Conservation (phyloP, 2,113 vertebrate species). For the Lethenteron camtschaticum region DNA sequence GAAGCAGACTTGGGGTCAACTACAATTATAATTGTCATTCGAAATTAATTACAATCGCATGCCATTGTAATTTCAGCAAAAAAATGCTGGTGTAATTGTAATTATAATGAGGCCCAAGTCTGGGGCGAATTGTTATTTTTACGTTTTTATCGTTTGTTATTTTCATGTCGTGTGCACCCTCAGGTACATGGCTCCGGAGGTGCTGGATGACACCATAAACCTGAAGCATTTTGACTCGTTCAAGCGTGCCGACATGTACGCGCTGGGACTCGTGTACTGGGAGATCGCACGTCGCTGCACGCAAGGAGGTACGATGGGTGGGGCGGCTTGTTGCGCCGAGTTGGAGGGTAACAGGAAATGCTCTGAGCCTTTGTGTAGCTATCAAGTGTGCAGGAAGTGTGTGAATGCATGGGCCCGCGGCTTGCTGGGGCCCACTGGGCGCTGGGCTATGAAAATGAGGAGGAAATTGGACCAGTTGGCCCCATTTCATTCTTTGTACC, state of each 20-base stretch:
- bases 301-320: slow-evolving; percentile 35
- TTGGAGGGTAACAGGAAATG: not conserved
- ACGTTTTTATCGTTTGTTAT: not conserved
- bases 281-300: slow-evolving; percentile 73
- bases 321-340: no score
- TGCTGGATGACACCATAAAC: slow-evolving; percentile 76
- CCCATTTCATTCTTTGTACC: not conserved
- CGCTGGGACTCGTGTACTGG: slow-evolving; percentile 81
- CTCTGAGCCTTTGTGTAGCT: not conserved
- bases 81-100: no score
- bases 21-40: no score
- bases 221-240: slow-evolving; percentile 67
- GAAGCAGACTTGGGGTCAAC: no score
- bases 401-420: no score
- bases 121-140: not conserved
- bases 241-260: slow-evolving; percentile 80
- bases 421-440: not conserved
- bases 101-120: not conserved
- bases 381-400: not conserved
- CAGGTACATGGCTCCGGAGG: slow-evolving; percentile 96
- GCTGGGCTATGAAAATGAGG: not conserved
- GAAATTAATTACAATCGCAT: no score
- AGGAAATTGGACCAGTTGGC: not conserved
- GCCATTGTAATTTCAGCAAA: no score
- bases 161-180: not conserved